A percentile compares a stretch with the other conserved stretches of the same genome.
Evolutionary conservation across 2,113 vertebrate species (phyloP).

Genomic region (Nannospalax galili): DNA sequence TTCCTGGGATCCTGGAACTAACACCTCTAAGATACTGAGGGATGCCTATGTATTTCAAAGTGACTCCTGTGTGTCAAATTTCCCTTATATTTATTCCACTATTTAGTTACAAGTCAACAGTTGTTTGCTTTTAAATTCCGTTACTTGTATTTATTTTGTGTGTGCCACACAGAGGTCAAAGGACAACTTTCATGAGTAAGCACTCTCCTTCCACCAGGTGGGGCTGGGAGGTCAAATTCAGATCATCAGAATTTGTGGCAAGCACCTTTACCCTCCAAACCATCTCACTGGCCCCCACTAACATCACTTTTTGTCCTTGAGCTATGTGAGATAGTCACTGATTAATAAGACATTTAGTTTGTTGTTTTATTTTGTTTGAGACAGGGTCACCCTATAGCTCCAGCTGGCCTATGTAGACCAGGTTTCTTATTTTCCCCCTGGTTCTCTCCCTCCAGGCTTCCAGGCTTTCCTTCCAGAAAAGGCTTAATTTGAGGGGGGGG

Average conservation of each 20-base stretch:
- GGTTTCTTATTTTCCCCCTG: neutral
- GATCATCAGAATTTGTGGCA: too few relatives aligned
- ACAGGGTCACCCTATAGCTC: neutral
- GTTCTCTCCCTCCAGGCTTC: neutral
- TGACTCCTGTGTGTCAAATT: neutral
- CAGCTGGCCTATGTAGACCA: neutral
- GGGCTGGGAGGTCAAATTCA: neutral
- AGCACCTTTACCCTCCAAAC: neutral
- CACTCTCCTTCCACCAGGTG: neutral
- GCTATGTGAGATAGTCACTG: neutral
- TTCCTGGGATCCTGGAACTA: neutral
- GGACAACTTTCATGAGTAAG: too few relatives aligned
- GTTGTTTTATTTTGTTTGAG: neutral
- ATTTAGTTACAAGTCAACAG: constrained; percentile 15
- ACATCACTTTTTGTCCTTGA: neutral
- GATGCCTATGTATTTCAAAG: neutral
- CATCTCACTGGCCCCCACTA: neutral
- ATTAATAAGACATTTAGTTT: neutral
- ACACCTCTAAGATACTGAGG: too few relatives aligned
- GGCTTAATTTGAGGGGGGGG: neutral
- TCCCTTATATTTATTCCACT: neutral
- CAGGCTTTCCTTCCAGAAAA: neutral
- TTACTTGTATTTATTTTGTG: neutral
- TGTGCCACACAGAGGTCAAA: neutral
- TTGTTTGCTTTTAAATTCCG: neutral